phyloP scores from a whole-genome alignment of 2,797 vertebrate species.

The Aulostomus chinensis region DNA sequence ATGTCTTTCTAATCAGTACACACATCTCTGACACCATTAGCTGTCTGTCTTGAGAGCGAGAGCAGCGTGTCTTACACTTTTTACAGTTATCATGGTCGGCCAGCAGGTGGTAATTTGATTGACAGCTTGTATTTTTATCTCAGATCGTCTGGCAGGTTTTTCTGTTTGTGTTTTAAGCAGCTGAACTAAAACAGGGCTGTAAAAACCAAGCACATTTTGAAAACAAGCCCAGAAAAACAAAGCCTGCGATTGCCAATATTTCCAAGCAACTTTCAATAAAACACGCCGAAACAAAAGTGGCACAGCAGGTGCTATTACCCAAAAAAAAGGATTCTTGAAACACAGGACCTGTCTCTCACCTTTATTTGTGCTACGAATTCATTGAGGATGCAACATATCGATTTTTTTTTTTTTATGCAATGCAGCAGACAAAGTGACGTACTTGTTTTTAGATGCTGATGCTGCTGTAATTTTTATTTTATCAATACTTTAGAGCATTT shows the following conservation, averaged over 20 bases:
- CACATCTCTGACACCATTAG: not conserved
- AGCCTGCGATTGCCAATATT: slow-evolving; percentile 41
- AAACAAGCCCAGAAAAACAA: slow-evolving; percentile 59
- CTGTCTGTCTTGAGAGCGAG: slow-evolving; percentile 2
- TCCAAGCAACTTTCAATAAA: slow-evolving; percentile 22
- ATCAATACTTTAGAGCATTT: too few relatives aligned
- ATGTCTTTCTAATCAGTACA: not conserved
- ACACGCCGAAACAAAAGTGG: slow-evolving; percentile 22
- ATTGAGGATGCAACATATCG: too few relatives aligned
- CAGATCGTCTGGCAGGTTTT: slow-evolving; percentile 46
- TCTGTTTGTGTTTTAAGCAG: slow-evolving; percentile 50
- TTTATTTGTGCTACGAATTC: not conserved
- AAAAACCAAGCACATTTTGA: slow-evolving; percentile 46
- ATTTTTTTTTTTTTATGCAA: too few relatives aligned
- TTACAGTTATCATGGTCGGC: slow-evolving; percentile 28
- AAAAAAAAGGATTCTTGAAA: too few relatives aligned
- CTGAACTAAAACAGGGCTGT: slow-evolving; percentile 48
- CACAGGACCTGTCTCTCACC: not conserved
- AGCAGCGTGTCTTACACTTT: slow-evolving; percentile 8
- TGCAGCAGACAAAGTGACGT: too few relatives aligned
- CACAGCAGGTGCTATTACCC: not conserved
- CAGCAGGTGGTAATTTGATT: slow-evolving; percentile 44
- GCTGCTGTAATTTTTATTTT: too few relatives aligned
- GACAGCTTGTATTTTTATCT: slow-evolving; percentile 47
- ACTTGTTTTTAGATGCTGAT: too few relatives aligned